Conservation (phyloP, 2,888 invertebrate species). For the Drosophila aldrichi region DNA sequence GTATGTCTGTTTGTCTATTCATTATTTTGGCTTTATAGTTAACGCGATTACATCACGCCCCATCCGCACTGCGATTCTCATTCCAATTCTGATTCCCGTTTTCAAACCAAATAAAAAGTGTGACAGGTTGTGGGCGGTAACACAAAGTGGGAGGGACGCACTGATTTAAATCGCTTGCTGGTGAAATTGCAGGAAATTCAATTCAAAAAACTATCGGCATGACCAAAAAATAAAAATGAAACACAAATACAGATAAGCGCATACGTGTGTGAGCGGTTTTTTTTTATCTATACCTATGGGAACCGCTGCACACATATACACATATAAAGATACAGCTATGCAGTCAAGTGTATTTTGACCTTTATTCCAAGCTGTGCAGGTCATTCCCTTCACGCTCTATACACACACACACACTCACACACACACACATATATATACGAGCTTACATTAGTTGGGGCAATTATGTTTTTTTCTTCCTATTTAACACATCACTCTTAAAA, state of each 20-base stretch:
- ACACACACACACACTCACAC: conserved; percentile 21
- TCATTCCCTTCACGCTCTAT: conserved; percentile 49
- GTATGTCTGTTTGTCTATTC: conserved; percentile 27
- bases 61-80: conserved; percentile 44
- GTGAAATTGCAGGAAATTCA: conserved; percentile 75
- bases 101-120: conserved; percentile 15
- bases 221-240: conserved; percentile 38
- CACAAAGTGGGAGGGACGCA: conserved; percentile 3
- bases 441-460: conserved; percentile 27
- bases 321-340: conserved; percentile 17
- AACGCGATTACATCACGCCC: conserved; percentile 73
- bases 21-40: conserved; percentile 55
- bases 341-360: conserved; percentile 46
- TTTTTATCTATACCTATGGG: conserved; percentile 27
- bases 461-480: conserved; percentile 30
- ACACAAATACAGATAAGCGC: conserved; percentile 3
- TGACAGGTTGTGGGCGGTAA: conserved; percentile 37
- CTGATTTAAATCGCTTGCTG: conserved; percentile 44
- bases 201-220: conserved; percentile 64
- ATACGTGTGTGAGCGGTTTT: conserved; percentile 12
- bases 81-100: conserved; percentile 14
- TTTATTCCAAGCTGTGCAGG: conserved; percentile 54
- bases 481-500: conserved; percentile 35
- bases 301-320: conserved; percentile 18
- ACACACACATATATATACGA: conserved; percentile 6